Conservation (phyloP, 2,797 vertebrate species). For the Falco naumanni region DNA sequence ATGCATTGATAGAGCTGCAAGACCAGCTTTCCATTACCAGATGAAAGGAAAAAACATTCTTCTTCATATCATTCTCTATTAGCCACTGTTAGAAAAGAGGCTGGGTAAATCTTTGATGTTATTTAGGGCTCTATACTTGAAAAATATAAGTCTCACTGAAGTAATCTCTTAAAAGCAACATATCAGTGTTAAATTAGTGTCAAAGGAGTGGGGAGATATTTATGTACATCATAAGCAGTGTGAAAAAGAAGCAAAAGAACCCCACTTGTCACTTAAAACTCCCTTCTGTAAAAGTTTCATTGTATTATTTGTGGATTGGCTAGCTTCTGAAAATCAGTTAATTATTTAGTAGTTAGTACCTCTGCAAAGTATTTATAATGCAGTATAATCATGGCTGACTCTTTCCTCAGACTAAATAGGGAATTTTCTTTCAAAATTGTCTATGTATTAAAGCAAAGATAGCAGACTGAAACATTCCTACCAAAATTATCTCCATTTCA, state of each 20-base stretch:
- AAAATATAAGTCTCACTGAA: neutral
- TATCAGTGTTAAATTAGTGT: neutral
- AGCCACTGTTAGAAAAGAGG: neutral
- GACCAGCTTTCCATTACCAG: neutral
- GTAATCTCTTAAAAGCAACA: neutral
- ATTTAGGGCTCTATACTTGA: neutral
- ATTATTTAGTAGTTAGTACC: neutral
- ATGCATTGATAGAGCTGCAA: neutral
- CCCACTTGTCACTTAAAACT: neutral
- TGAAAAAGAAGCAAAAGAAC: neutral
- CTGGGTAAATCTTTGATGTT: neutral
- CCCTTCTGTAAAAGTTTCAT: neutral
- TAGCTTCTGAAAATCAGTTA: neutral
- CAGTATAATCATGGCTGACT: neutral
- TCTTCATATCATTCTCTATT: neutral
- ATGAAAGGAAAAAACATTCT: neutral
- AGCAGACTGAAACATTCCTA: neutral
- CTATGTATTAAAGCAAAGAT: neutral
- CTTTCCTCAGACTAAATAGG: neutral
- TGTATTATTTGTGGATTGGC: neutral
- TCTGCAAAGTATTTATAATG: neutral
- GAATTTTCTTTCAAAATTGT: neutral
- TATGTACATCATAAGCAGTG: neutral
- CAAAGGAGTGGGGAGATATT: neutral
- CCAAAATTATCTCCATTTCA: neutral